Percentiles rank a stretch among this genome's conserved stretches.
Conservation (phyloP, 1,140 invertebrate genomes). For the Ceratosolen fusciceps region DNA sequence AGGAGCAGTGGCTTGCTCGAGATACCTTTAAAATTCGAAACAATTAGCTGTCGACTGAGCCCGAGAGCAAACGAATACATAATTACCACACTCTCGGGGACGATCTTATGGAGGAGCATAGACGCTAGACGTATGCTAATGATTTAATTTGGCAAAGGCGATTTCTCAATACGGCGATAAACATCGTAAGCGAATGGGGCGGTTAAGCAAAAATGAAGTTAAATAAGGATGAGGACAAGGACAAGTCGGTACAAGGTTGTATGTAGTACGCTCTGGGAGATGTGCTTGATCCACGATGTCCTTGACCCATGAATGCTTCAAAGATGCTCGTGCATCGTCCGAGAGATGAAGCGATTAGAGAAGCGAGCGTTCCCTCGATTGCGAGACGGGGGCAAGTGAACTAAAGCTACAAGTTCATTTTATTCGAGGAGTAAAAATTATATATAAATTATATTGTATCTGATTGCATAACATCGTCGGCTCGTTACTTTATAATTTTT, state of each 20-base stretch:
- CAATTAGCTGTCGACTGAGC: no score
- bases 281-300: conserved; percentile 24
- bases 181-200: not conserved
- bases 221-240: not conserved
- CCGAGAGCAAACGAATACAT: no score
- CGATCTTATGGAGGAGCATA: no score
- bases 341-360: conserved; percentile 31
- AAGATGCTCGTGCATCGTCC: conserved; percentile 13
- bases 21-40: no score
- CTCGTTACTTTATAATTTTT: not conserved
- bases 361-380: not conserved
- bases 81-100: no score
- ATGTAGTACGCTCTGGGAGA: not conserved
- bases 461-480: conserved; percentile 12
- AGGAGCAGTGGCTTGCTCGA: no score
- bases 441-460: conserved; percentile 34
- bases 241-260: not conserved
- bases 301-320: conserved; percentile 21
- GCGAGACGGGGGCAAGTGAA: conserved; percentile 13
- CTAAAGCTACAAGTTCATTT: conserved; percentile 38
- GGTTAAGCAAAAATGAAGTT: not conserved
- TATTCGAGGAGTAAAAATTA: conserved; percentile 27
- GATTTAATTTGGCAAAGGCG: not conserved
- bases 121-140: no score
- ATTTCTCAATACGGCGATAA: not conserved